Evolutionary conservation across 2,888 invertebrate genomes (phyloP).

Genomic region (Myopa testacea): DNA sequence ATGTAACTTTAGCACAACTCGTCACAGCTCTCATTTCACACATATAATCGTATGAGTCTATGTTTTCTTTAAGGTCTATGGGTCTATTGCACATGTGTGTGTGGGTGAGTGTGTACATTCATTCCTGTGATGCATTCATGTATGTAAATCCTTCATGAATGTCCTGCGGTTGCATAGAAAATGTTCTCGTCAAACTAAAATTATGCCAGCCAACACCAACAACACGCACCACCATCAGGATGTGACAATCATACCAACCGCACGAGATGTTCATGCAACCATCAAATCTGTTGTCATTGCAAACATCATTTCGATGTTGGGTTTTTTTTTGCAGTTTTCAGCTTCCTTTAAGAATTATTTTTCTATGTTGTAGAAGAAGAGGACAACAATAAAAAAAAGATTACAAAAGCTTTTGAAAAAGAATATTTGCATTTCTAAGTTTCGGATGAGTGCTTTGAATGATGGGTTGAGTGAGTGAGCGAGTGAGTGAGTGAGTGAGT

Average conservation of each 20-base stretch:
- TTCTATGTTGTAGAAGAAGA: neutral
- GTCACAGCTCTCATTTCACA: slow-evolving; percentile 6
- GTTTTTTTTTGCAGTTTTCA: neutral
- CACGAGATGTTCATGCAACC: neutral
- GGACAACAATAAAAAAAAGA: neutral
- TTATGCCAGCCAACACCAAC: neutral
- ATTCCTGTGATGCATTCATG: slow-evolving; percentile 7
- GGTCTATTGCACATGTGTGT: neutral
- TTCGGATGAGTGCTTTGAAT: neutral
- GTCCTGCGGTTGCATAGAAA: slow-evolving; percentile 25
- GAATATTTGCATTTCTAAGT: slow-evolving; percentile 34
- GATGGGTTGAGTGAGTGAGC: neutral
- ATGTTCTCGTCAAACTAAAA: neutral
- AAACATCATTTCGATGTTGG: neutral
- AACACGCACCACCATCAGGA: neutral
- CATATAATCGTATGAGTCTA: neutral
- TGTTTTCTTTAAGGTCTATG: neutral
- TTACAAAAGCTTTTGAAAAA: slow-evolving; percentile 22
- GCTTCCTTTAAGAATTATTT: neutral
- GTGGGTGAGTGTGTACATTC: neutral
- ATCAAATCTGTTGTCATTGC: neutral
- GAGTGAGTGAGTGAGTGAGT: neutral
- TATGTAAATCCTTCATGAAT: slow-evolving; percentile 19
- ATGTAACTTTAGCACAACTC: slow-evolving; percentile 3
- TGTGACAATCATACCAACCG: neutral